Evolutionary conservation across 2,113 vertebrate species (phyloP), one percentile per base, ranked within the genome.

Genomic region (Xenus cinereus): DNA sequence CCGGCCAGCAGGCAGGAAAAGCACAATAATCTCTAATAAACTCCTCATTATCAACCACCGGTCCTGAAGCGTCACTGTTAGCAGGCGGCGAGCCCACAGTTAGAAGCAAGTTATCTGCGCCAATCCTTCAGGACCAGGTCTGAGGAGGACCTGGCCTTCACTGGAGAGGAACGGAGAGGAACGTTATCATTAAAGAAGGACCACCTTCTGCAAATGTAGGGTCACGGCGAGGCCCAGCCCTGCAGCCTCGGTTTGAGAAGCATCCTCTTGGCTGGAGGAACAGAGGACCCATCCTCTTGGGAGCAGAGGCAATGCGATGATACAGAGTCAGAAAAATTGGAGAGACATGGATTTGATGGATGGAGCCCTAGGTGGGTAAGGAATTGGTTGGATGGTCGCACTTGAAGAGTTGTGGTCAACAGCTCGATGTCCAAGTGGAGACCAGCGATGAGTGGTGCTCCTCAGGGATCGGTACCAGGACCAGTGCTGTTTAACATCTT

Each of bases 141-240:
- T 15, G 84, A 56, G 46, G 46, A 48, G 46, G 46, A 48, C 46
- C 21, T 48, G 46, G 41, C 19, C 28, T 10, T 14, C 2, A 3
- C 39, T 13, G 23, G 75, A 24, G 23, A 53, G 28, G 8, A 87
- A 50, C 3, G 0, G 32, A 19, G 30, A 41, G 35, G 41, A 57
- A 48, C 2, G 0, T 48, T 10, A 5, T 8, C 1, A 4, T 13
- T 30, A 20, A 6, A 14, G 24, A 41, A 56, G 15, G 0, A n/a
- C 1, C 23, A 7, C 4, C 28, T 24, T 19, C 50, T 6, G 24
- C n/a, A 27, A 45, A 35, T 0, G 3, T 0, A 6, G 24, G 62
- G 35, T 51, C 6, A 5, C 0, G 2, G 56, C 3, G 7, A 64
- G 69, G 33, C 22, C 37, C 48, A 20, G 20, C 50, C 30, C 18